Conservation (phyloP, 2,888 invertebrate genomes). For the Brenthis ino region DNA sequence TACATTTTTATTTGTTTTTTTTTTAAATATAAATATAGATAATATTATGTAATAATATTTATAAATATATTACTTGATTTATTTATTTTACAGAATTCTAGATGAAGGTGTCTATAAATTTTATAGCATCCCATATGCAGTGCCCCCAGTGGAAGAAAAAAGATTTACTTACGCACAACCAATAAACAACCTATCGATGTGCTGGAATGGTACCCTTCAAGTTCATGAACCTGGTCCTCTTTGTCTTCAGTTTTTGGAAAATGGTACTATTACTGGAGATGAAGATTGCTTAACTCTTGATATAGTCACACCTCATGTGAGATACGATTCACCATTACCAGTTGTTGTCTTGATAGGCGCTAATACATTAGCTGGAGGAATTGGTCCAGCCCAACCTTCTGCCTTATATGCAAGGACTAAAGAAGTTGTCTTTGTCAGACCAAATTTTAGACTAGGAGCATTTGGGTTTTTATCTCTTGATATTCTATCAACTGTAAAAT, state of each 20-base stretch:
- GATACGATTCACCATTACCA: conserved; percentile 89
- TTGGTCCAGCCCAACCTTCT: conserved; percentile 88
- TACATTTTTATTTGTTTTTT: conserved; percentile 47
- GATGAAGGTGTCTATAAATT: conserved; percentile 91
- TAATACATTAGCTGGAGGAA: conserved; percentile 89
- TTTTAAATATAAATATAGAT: not conserved
- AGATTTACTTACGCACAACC: conserved; percentile 88
- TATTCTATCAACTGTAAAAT: conserved; percentile 85
- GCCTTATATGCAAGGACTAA: conserved; percentile 88
- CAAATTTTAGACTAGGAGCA: conserved; percentile 91
- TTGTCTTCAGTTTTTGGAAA: conserved; percentile 87
- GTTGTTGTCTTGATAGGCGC: conserved; percentile 92
- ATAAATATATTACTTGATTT: not conserved
- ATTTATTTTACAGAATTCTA: conserved; percentile 77
- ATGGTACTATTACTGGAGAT: conserved; percentile 85
- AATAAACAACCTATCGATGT: conserved; percentile 85
- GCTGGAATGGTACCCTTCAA: conserved; percentile 89
- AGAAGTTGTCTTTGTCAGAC: conserved; percentile 92
- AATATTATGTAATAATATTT: not conserved
- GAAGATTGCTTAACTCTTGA: conserved; percentile 94
- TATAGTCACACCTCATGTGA: conserved; percentile 90
- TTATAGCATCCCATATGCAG: conserved; percentile 91
- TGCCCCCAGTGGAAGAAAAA: conserved; percentile 85
- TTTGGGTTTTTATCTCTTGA: conserved; percentile 92
- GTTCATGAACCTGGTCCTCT: conserved; percentile 85